Percentiles rank a stretch among this genome's conserved stretches.
Evolutionary conservation across 2,888 invertebrate genomes (phyloP).

Genomic region (Athalia rosae): DNA sequence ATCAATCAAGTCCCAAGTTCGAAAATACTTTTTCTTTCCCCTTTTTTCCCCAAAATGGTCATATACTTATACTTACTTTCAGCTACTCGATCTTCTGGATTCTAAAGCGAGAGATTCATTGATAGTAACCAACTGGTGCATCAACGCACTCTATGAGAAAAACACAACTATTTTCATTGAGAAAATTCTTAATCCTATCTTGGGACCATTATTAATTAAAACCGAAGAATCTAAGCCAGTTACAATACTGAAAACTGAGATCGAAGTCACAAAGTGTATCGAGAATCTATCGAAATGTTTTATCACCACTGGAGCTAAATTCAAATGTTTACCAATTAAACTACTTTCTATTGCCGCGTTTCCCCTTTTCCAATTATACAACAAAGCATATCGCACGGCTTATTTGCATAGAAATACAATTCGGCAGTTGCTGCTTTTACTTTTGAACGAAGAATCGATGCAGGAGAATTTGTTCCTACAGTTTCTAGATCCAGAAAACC

Average conservation of each 20-base stretch:
- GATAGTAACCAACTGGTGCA: slow-evolving; percentile 77
- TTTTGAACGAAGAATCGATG: slow-evolving; percentile 56
- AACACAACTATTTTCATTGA: slow-evolving; percentile 73
- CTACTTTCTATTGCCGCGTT: slow-evolving; percentile 61
- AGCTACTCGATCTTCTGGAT: slow-evolving; percentile 75
- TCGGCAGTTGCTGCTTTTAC: slow-evolving; percentile 57
- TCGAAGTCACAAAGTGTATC: slow-evolving; percentile 66
- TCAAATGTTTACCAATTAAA: slow-evolving; percentile 64
- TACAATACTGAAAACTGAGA: slow-evolving; percentile 57
- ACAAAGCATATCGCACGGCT: slow-evolving; percentile 59
- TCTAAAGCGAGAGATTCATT: slow-evolving; percentile 71
- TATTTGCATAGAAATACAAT: slow-evolving; percentile 59
- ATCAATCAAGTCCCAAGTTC: background rate
- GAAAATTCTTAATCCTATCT: slow-evolving; percentile 70
- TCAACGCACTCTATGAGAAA: slow-evolving; percentile 75
- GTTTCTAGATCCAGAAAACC: slow-evolving; percentile 59
- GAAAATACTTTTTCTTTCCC: background rate
- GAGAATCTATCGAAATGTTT: slow-evolving; percentile 69
- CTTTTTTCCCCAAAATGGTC: background rate
- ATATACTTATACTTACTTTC: slow-evolving; percentile 64
- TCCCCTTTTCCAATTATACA: slow-evolving; percentile 66
- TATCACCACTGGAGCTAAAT: slow-evolving; percentile 63
- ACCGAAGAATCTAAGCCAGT: background rate
- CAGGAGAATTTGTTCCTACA: slow-evolving; percentile 58
- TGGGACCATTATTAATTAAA: slow-evolving; percentile 61